Conservation (phyloP, 1,140 invertebrate species). For the Melitaea cinxia region DNA sequence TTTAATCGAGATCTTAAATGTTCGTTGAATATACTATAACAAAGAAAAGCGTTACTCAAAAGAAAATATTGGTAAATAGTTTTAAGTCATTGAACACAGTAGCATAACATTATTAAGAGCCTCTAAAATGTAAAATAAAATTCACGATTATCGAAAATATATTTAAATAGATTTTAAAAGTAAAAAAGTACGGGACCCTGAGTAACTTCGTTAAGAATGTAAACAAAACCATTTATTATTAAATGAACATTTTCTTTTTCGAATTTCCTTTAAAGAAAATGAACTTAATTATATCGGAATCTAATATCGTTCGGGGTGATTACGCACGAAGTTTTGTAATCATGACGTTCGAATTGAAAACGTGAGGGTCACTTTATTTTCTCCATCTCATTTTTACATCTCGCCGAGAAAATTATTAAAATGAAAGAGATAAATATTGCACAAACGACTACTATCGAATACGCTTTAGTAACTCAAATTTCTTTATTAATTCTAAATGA, state of each 20-base stretch:
- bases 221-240: conserved; percentile 10
- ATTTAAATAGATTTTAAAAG: neutral
- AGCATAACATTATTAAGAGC: neutral
- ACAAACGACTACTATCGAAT: too few species aligned
- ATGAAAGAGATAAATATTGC: neutral
- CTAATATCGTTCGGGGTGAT: conserved; percentile 12
- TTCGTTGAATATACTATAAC: too few species aligned
- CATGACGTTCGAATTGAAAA: conserved; percentile 19
- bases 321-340: conserved; percentile 17
- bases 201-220: conserved; percentile 8
- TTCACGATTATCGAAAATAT: neutral
- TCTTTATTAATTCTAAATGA: too few species aligned
- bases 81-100: neutral
- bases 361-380: conserved; percentile 12
- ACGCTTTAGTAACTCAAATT: too few species aligned
- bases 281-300: conserved; percentile 25
- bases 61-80: neutral
- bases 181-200: neutral
- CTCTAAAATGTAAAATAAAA: neutral
- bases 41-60: neutral
- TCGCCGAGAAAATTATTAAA: neutral
- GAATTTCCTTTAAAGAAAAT: conserved; percentile 6
- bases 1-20: too few species aligned
- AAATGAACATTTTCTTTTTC: neutral
- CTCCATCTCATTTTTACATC: neutral